phyloP scores from a whole-genome alignment of 2,113 vertebrate genomes.

The Pavo muticus region DNA sequence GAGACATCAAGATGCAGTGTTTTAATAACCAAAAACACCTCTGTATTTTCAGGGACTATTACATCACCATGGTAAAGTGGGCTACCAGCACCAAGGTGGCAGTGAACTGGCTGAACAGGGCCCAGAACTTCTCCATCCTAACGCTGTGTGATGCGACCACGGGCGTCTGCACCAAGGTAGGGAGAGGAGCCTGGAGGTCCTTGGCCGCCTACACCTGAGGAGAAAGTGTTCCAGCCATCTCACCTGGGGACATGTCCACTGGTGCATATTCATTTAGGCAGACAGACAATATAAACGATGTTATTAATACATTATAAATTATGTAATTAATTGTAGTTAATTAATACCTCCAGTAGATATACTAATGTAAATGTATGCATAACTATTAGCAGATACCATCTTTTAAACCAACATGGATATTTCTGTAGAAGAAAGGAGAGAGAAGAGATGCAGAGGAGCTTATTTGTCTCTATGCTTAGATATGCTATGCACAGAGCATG shows the following conservation, averaged over 20 bases:
- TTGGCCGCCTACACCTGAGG: rapidly evolving
- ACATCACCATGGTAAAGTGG: slow-evolving; percentile 98
- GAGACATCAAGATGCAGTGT: neutral
- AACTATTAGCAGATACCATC: neutral
- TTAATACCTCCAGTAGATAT: neutral
- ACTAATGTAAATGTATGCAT: neutral
- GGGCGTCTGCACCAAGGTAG: slow-evolving; percentile 95
- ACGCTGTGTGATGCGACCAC: slow-evolving; percentile 96
- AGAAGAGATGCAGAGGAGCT: too few relatives aligned
- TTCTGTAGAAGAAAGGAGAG: neutral
- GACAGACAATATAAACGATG: neutral
- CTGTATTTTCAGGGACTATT: slow-evolving; percentile 86
- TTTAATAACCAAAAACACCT: neutral
- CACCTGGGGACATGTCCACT: neutral
- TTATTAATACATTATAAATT: neutral
- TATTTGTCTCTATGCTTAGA: too few relatives aligned
- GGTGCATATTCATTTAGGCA: neutral
- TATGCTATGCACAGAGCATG: neutral
- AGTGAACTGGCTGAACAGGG: slow-evolving; percentile 96
- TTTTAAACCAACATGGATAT: neutral
- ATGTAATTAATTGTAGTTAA: too few relatives aligned
- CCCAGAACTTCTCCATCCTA: slow-evolving; percentile 95
- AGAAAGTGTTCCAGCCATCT: neutral
- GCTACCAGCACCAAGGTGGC: slow-evolving; percentile 95
- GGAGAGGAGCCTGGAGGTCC: rapidly evolving